Percentiles rank a stretch among this genome's conserved stretches.
Conservation (phyloP, 2,888 invertebrate species). For the Temnothorax rugatulus region DNA sequence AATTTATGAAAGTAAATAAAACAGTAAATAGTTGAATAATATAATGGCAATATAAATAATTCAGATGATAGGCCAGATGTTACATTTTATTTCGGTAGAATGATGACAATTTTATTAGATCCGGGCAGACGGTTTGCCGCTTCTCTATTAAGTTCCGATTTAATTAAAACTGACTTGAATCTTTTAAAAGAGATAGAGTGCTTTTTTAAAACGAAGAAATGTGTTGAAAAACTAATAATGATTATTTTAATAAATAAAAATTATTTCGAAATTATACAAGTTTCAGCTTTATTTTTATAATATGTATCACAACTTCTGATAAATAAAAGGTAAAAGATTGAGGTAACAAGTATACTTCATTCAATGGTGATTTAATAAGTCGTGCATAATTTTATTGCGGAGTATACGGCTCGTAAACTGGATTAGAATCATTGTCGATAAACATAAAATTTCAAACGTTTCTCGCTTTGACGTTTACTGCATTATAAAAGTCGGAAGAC, state of each 20-base stretch:
- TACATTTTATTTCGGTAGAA: neutral
- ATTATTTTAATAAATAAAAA: neutral
- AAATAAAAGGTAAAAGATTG: neutral
- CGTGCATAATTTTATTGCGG: neutral
- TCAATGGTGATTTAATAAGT: neutral
- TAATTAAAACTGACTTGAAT: neutral
- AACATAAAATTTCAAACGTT: conserved; percentile 17
- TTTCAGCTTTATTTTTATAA: neutral
- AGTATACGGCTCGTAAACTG: neutral
- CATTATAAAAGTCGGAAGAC: neutral
- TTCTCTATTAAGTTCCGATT: neutral
- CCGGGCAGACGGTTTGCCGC: neutral
- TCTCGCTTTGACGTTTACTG: neutral
- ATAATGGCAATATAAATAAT: neutral
- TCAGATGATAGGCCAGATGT: neutral
- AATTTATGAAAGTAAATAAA: conserved; percentile 4
- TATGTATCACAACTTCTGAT: neutral
- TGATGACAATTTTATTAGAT: neutral
- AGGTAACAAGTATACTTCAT: neutral
- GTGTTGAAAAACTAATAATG: neutral
- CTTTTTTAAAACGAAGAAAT: neutral
- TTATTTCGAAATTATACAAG: neutral
- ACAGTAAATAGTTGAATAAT: neutral
- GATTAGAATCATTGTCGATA: neutral
- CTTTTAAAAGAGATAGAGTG: neutral